These are phyloP conservation scores for Enteromius afrohamiltoni DNA, from an alignment of 2,797 vertebrate genomes.

Conservation along the genomic window DNA sequence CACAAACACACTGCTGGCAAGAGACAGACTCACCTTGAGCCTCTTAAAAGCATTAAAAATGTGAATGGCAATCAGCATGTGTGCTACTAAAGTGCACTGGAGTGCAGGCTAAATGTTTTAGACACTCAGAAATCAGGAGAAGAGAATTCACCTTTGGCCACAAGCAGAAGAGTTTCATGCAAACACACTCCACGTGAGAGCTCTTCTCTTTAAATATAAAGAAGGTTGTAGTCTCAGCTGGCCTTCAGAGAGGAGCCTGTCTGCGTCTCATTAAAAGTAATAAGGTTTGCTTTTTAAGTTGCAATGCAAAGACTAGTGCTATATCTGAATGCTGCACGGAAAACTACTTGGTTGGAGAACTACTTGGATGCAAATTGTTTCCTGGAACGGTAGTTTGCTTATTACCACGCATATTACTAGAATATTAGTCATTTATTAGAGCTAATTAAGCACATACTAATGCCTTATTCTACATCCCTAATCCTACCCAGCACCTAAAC, in stretches of 20 bases:
- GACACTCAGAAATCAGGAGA: background rate
- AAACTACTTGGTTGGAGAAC: too few species aligned
- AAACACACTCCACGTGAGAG: background rate
- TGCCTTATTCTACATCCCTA: too few species aligned
- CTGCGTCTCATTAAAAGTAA: slow-evolving; percentile 25
- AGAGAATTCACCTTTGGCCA: background rate
- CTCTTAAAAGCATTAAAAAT: background rate
- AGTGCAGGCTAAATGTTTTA: background rate
- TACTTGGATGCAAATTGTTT: too few species aligned
- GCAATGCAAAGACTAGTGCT: background rate
- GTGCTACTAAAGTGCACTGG: background rate
- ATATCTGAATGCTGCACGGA: background rate
- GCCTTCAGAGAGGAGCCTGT: background rate
- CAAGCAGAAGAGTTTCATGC: background rate
- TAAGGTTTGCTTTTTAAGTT: background rate
- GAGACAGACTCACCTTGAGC: slow-evolving; percentile 16
- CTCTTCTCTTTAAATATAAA: slow-evolving; percentile 27
- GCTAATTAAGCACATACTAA: too few species aligned
- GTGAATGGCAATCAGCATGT: background rate
- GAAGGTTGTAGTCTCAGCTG: slow-evolving; percentile 2
- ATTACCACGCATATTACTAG: too few species aligned
- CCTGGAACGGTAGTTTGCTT: too few species aligned
- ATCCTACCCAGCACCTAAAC: too few species aligned
- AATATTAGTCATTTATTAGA: too few species aligned
- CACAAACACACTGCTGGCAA: background rate